Evolutionary conservation across 2,113 vertebrate species (phyloP).

Genomic region (Nannobrachium achirus): DNA sequence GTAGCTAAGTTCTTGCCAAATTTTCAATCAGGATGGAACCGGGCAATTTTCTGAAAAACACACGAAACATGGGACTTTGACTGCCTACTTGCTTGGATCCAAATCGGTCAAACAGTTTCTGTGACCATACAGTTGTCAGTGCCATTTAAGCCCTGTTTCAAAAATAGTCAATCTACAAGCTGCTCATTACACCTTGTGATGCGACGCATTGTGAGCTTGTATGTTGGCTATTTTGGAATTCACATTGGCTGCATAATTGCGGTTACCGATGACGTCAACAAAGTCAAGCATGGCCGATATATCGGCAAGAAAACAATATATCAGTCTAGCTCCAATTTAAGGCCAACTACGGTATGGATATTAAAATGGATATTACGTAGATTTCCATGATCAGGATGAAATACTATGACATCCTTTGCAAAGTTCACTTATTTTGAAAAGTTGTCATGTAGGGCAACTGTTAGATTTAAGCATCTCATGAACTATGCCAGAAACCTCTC

Average conservation of each 20-base stretch:
- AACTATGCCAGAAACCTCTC: background rate
- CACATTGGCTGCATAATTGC: no score
- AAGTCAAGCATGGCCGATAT: no score
- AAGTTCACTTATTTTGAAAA: slow-evolving; percentile 19
- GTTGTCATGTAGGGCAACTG: background rate
- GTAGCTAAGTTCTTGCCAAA: background rate
- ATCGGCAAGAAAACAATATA: no score
- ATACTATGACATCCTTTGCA: slow-evolving; percentile 35
- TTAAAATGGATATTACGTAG: no score
- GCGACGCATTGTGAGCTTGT: no score
- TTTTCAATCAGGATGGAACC: background rate
- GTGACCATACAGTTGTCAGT: background rate
- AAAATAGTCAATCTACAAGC: no score
- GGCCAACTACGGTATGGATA: no score
- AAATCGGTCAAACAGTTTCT: background rate
- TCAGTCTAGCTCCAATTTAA: no score
- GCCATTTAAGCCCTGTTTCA: background rate
- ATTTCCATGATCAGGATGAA: slow-evolving; percentile 1
- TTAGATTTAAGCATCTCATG: slow-evolving; percentile 11
- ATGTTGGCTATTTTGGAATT: no score
- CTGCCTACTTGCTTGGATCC: background rate
- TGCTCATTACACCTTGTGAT: no score
- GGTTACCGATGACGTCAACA: no score
- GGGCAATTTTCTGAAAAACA: background rate
- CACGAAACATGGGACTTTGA: background rate